These are phyloP conservation scores for Tachysurus fulvidraco DNA, from an alignment of 2,113 vertebrate species.

Conservation along the genomic window DNA sequence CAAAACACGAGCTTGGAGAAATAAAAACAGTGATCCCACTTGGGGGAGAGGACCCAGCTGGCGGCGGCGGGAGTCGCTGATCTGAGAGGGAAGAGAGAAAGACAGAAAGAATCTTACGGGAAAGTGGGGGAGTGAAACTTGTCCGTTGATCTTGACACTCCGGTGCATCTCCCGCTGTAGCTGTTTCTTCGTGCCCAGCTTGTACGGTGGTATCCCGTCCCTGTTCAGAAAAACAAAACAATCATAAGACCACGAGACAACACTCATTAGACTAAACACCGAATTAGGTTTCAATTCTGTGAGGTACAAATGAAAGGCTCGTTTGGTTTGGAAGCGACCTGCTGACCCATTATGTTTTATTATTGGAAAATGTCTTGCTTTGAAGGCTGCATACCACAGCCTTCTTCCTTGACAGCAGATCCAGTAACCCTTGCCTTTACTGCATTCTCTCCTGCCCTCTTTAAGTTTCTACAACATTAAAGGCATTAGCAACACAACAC, in stretches of 20 bases:
- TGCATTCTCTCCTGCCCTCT: background rate
- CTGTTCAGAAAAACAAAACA: constrained; percentile 63
- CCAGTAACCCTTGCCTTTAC: background rate
- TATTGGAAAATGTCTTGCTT: constrained; percentile 30
- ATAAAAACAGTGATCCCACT: constrained; percentile 57
- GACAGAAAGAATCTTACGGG: constrained; percentile 81
- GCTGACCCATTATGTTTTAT: constrained; percentile 22
- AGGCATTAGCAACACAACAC: constrained; percentile 53
- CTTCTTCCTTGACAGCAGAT: constrained; percentile 30
- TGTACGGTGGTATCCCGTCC: constrained; percentile 93
- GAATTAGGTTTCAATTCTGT: background rate
- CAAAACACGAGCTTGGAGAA: constrained; percentile 64
- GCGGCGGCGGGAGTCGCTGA: constrained; percentile 45
- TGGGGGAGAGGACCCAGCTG: constrained; percentile 61
- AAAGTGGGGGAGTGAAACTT: constrained; percentile 94
- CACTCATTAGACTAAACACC: constrained; percentile 21
- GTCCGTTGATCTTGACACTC: constrained; percentile 93
- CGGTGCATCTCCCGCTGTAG: constrained; percentile 94
- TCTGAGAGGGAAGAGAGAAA: constrained; percentile 10
- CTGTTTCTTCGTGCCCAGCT: constrained; percentile 90
- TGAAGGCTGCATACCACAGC: constrained; percentile 25
- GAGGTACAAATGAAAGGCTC: background rate
- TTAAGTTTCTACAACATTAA: constrained; percentile 26
- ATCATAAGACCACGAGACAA: constrained; percentile 13
- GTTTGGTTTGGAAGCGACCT: constrained; percentile 24